Percentiles rank a stretch among this genome's conserved stretches.
These are phyloP conservation scores for Heliconius melpomene DNA, from an alignment of 1,140 invertebrate genomes.

Conservation along the genomic window DNA sequence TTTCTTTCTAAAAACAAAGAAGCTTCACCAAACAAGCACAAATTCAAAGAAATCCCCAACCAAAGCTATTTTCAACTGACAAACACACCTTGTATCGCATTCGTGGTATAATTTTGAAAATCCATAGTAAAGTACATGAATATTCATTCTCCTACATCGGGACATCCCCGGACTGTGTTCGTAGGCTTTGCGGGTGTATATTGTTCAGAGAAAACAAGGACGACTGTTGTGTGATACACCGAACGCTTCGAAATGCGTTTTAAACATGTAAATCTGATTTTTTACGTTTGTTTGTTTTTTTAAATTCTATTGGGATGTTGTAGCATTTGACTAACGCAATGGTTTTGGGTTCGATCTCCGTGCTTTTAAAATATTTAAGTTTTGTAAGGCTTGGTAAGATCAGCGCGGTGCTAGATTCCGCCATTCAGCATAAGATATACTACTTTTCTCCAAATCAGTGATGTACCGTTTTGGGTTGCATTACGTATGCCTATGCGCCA, in stretches of 20 bases:
- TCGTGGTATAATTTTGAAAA: conserved; percentile 11
- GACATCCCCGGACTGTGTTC: not conserved
- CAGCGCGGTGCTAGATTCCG: too few relatives aligned
- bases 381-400: too few relatives aligned
- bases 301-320: not conserved
- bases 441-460: too few relatives aligned
- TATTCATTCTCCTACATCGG: not conserved
- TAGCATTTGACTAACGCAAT: too few relatives aligned
- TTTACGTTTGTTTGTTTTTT: not conserved
- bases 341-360: too few relatives aligned
- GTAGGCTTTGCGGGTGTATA: not conserved
- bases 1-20: too few relatives aligned
- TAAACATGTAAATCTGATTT: conserved; percentile 1
- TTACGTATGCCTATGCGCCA: not conserved
- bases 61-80: not conserved
- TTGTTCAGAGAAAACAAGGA: not conserved
- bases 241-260: conserved; percentile 2
- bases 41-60: too few relatives aligned
- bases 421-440: too few relatives aligned
- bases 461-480: too few relatives aligned
- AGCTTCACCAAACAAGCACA: too few relatives aligned
- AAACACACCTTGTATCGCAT: conserved; percentile 3
- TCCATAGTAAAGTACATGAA: conserved; percentile 12
- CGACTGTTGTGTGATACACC: not conserved
- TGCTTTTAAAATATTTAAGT: too few relatives aligned